Conservation (phyloP, 1,140 invertebrate genomes). For the Brevipalpus yothersi region DNA sequence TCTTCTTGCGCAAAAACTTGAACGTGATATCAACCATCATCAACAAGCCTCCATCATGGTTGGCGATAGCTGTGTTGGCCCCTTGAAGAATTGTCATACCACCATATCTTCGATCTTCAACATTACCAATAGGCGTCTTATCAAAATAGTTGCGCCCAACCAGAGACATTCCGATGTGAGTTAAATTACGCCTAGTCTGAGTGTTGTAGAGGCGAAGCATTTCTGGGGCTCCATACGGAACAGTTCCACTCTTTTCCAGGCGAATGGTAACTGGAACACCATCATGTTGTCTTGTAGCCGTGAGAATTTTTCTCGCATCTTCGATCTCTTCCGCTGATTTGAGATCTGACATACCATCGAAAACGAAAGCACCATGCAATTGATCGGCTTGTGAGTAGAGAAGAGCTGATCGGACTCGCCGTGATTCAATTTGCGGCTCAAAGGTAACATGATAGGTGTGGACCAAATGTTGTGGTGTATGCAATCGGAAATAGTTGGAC, state of each 20-base stretch:
- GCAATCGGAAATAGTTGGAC: neutral
- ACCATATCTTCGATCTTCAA: neutral
- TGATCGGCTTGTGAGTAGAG: conserved; percentile 27
- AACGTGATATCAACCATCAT: conserved; percentile 46
- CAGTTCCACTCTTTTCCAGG: neutral
- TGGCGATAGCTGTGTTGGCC: conserved; percentile 43
- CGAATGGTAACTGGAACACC: conserved; percentile 8
- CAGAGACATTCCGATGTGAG: neutral
- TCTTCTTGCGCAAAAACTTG: conserved; percentile 35
- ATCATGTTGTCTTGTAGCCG: neutral
- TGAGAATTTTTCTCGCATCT: neutral
- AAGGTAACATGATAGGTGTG: conserved; percentile 2
- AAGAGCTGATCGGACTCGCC: conserved; percentile 15
- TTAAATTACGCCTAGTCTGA: conserved; percentile 1
- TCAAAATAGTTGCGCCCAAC: conserved; percentile 2
- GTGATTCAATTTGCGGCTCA: neutral
- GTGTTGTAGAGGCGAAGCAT: conserved; percentile 7
- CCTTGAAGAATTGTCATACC: conserved; percentile 14
- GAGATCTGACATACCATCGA: conserved; percentile 10
- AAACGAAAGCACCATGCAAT: conserved; percentile 20
- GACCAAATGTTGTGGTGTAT: neutral
- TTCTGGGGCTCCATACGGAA: neutral
- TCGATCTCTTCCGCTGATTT: conserved; percentile 5
- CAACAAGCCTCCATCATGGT: conserved; percentile 40
- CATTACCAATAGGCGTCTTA: neutral